A percentile compares a stretch with the other conserved stretches of the same genome.
phyloP scores from a whole-genome alignment of 2,888 invertebrate genomes.

The Flabesymbios commensalis region DNA sequence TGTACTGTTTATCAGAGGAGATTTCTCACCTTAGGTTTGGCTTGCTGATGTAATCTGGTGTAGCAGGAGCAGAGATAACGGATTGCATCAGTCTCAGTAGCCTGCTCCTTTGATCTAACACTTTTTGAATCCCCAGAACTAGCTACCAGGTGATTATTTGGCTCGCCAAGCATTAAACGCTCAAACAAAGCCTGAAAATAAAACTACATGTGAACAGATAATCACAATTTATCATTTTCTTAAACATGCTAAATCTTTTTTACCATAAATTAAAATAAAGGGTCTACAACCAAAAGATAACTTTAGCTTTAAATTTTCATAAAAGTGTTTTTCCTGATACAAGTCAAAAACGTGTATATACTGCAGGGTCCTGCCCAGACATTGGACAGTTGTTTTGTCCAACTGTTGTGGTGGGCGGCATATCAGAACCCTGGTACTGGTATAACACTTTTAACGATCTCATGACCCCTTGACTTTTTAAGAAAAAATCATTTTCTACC shows the following conservation, averaged over 20 bases:
- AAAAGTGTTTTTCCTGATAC: no score
- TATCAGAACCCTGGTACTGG: no score
- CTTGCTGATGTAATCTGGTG: slow-evolving; percentile 6
- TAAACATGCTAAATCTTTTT: neutral
- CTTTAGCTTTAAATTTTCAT: no score
- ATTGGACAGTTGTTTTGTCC: no score
- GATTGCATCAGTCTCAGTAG: slow-evolving; percentile 44
- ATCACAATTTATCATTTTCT: neutral
- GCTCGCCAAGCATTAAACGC: slow-evolving; percentile 45
- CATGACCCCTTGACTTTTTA: no score
- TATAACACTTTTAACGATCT: no score
- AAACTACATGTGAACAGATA: neutral
- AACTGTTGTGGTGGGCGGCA: no score
- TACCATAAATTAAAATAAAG: no score
- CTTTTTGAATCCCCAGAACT: slow-evolving; percentile 16
- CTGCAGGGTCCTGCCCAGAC: no score
- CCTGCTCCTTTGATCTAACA: slow-evolving; percentile 33
- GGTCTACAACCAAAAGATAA: no score
- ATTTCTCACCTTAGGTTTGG: neutral
- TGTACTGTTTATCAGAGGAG: neutral
- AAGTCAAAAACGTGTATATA: no score
- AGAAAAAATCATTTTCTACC: no score
- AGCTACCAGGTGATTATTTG: slow-evolving; percentile 30
- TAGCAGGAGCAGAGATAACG: slow-evolving; percentile 50
- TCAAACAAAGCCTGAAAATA: slow-evolving; percentile 52